Evolutionary conservation across 2,797 vertebrate species (phyloP), one percentile per base, ranked within the genome.

Genomic region (Lacerta bilineata): DNA sequence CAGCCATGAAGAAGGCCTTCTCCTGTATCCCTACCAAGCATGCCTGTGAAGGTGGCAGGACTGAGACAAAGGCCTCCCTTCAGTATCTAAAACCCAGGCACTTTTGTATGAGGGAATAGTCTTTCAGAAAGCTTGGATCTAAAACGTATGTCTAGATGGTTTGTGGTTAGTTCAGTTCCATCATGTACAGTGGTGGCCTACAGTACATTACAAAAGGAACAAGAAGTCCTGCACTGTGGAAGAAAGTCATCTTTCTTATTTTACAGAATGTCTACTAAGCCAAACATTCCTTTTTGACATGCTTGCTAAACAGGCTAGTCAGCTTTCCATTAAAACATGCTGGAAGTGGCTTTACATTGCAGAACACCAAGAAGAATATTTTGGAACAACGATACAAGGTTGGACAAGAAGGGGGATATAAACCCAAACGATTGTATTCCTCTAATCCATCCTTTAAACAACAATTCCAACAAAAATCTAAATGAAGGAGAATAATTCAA

Each of bases 281-380:
- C 69, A 82, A 82, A 2, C 9, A 86, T 55, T 83, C 1, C 41
- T 91, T 84, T 39, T 2, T 36, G 55, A n/a, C 59, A 71, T 1
- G 84, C 25, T 55, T 23, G 72, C 71, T 59, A 76, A 86, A 55
- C 85, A 55, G 0, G 66, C 59, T 0, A 83, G 72, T 7, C 85
- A 81, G 84, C 43, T 87, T 33, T 43, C 83, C 90, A 81, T 46
- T 25, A 36, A 5, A 92, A 33, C 86, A 46, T 33, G 23, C 27
- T 80, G 23, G 71, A 75, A 25, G 80, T 15, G 88, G 79, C 69
- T 90, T 25, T 71, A 89, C 39, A 43, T 55, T 13, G 39, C 39
- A 76, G 75, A 61, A n/a, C 2, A 71, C 8, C 89, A 1, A 0
- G 23, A 29, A 59, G 3, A 2, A 39, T 3, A 6, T 80, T 80